Percentiles rank a stretch among this genome's conserved stretches.
These are phyloP conservation scores for Scaptomyza graminum DNA, from an alignment of 1,140 invertebrate genomes.

Conservation along the genomic window DNA sequence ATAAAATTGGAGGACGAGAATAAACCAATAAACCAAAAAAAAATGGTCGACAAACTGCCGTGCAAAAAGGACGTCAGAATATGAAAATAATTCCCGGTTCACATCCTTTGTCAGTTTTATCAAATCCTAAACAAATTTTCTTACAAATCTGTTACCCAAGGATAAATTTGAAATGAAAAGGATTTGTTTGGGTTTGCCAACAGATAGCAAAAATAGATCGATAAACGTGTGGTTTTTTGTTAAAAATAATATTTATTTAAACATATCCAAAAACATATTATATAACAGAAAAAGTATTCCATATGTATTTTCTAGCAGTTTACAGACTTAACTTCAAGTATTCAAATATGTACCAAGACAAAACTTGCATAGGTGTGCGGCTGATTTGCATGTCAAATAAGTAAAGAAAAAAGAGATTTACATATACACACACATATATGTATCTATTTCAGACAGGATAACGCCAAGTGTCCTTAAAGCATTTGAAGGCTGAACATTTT, in stretches of 20 bases:
- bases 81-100: conserved; percentile 1
- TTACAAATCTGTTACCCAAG: conserved; percentile 15
- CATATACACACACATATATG: conserved; percentile 26
- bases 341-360: not conserved
- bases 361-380: conserved; percentile 1
- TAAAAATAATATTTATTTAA: not conserved
- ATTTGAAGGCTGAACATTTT: conserved; percentile 4
- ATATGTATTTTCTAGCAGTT: not conserved
- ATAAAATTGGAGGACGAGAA: conserved; percentile 43
- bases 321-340: conserved; percentile 3
- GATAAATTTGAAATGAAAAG: not conserved
- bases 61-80: conserved; percentile 6
- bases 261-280: not conserved
- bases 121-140: conserved; percentile 35
- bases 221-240: not conserved
- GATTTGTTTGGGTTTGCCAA: not conserved
- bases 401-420: conserved; percentile 45
- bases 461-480: conserved; percentile 9
- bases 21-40: conserved; percentile 8
- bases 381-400: conserved; percentile 77
- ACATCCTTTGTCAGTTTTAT: conserved; percentile 22
- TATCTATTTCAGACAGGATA: conserved; percentile 21
- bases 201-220: not conserved
- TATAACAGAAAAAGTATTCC: not conserved
- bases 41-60: conserved; percentile 34